phyloP scores from a whole-genome alignment of 2,797 vertebrate genomes.

The Eptatretus atami region DNA sequence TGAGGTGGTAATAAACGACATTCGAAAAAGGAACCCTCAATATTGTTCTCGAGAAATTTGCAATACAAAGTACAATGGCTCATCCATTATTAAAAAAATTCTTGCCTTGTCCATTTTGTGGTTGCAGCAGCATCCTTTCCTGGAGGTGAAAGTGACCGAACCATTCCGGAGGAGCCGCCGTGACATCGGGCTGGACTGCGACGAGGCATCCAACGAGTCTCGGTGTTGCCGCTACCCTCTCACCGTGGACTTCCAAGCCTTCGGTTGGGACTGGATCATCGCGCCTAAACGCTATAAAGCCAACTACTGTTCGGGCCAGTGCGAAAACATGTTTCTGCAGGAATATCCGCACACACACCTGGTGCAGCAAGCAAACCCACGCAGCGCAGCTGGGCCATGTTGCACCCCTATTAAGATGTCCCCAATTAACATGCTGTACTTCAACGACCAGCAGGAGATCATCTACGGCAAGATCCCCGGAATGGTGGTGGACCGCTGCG shows the following conservation, averaged over 20 bases:
- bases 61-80: not conserved
- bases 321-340: conserved; percentile 99
- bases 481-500: conserved; percentile 90
- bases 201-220: conserved; percentile 78
- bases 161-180: conserved; percentile 65
- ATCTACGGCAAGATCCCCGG: conserved; percentile 96
- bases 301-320: conserved; percentile 96
- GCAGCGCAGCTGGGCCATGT: conserved; percentile 80
- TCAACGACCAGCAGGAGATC: conserved; percentile 97
- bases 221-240: conserved; percentile 89
- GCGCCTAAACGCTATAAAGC: conserved; percentile 94
- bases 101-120: not conserved
- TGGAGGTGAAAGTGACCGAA: conserved; percentile 89
- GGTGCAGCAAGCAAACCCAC: conserved; percentile 77
- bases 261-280: conserved; percentile 99
- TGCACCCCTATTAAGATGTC: conserved; percentile 99
- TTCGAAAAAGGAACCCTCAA: not conserved
- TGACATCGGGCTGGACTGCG: conserved; percentile 81
- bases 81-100: not conserved
- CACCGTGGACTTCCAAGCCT: conserved; percentile 89
- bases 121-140: conserved; percentile 56
- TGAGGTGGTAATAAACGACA: not conserved
- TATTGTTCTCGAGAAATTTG: not conserved
- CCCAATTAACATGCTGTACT: conserved; percentile 98
- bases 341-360: conserved; percentile 93